These are phyloP conservation scores for Erannis defoliaria DNA, from an alignment of 2,888 invertebrate genomes.

Conservation along the genomic window DNA sequence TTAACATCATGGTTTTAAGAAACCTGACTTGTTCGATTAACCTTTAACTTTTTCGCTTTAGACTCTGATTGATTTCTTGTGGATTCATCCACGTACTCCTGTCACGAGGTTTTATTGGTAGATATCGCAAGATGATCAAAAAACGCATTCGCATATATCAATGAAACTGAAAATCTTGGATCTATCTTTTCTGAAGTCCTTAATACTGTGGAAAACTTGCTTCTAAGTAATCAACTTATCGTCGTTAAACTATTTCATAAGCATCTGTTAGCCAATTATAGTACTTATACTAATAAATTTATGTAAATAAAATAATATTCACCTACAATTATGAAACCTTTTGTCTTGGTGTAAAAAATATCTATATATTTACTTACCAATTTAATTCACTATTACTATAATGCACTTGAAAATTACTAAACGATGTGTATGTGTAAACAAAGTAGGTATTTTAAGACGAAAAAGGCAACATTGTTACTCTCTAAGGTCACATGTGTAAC, in stretches of 20 bases:
- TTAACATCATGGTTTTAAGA: background rate
- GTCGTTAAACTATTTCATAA: conserved; percentile 18
- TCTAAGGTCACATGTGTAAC: background rate
- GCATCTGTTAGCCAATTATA: conserved; percentile 17
- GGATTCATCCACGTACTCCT: background rate
- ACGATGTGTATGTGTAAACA: background rate
- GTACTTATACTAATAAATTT: conserved; percentile 9
- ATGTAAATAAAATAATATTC: conserved; percentile 10
- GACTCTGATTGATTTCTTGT: background rate
- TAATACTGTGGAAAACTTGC: background rate
- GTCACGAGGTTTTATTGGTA: too few relatives aligned
- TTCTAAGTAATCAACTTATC: conserved; percentile 1
- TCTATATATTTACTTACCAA: background rate
- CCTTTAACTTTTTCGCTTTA: too few relatives aligned
- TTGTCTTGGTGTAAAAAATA: background rate
- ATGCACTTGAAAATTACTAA: conserved; percentile 1
- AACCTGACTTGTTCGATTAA: background rate
- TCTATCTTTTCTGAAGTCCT: too few relatives aligned
- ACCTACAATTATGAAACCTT: conserved; percentile 3
- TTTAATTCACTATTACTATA: background rate
- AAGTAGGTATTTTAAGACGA: background rate
- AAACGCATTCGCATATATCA: too few relatives aligned
- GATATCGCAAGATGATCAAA: too few relatives aligned
- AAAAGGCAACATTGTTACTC: background rate
- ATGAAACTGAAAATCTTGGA: too few relatives aligned